Evolutionary conservation across 2,113 vertebrate species (phyloP).

Genomic region (Ellobius talpinus): DNA sequence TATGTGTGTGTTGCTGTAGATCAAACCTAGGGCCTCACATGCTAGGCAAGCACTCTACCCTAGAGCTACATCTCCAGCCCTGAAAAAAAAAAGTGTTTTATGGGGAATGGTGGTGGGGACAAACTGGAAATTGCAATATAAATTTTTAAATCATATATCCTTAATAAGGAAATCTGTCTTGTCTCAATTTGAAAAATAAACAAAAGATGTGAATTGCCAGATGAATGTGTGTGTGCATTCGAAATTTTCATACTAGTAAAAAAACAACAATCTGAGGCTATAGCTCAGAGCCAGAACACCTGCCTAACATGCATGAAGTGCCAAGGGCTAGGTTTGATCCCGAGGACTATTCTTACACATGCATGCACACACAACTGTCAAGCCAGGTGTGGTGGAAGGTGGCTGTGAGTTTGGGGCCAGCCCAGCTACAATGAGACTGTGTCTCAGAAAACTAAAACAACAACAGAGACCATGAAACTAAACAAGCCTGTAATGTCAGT

Average conservation of each 20-base stretch:
- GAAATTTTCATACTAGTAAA: constrained; percentile 44
- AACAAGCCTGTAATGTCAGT: not conserved
- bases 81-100: not conserved
- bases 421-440: not conserved
- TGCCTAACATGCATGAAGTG: not conserved
- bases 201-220: not conserved
- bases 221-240: not conserved
- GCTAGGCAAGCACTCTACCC: not conserved
- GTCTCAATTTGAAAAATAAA: constrained; percentile 1
- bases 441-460: not conserved
- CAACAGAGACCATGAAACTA: not conserved
- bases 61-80: not conserved
- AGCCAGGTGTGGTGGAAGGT: not conserved
- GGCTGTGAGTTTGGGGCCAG: not conserved
- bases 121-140: not conserved
- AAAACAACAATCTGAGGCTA: not conserved
- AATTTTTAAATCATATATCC: not conserved
- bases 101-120: not conserved
- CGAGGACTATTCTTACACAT: not conserved
- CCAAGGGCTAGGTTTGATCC: not conserved
- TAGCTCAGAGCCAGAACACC: not conserved
- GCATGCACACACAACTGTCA: too few relatives aligned
- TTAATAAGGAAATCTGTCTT: not conserved
- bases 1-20: not conserved
- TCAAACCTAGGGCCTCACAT: not conserved